Percentiles rank a stretch among this genome's conserved stretches.
Conservation (phyloP, 64 coral and sea anemone species). For the Anthopleura sola region DNA sequence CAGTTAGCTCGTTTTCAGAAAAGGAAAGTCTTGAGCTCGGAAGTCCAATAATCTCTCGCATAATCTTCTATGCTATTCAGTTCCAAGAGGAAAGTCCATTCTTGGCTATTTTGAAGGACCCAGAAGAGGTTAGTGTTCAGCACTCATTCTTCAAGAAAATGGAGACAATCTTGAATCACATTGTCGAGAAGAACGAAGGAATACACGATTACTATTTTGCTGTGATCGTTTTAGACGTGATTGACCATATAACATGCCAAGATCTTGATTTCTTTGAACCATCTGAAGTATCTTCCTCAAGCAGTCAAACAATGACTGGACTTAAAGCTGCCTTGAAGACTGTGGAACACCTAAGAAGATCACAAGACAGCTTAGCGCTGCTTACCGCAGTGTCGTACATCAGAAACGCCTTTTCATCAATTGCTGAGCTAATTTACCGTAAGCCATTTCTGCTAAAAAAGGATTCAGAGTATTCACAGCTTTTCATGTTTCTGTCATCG, state of each 20-base stretch:
- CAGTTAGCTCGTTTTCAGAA: neutral
- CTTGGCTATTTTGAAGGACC: neutral
- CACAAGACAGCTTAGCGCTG: neutral
- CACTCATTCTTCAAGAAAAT: neutral
- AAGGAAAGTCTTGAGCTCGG: neutral
- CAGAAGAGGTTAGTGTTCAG: neutral
- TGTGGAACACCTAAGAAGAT: neutral
- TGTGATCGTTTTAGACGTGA: constrained; percentile 12
- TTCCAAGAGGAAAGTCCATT: neutral
- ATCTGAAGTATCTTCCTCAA: constrained; percentile 35
- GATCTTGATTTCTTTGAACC: neutral
- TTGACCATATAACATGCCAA: constrained; percentile 28
- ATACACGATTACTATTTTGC: neutral
- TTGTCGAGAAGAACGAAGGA: neutral
- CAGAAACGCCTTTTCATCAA: neutral
- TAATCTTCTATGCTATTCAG: neutral
- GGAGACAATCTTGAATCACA: neutral
- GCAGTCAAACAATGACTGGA: constrained; percentile 28
- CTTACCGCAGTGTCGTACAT: neutral
- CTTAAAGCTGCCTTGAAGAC: constrained; percentile 42
- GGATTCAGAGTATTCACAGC: constrained; percentile 12
- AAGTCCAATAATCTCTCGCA: neutral
- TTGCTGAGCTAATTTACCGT: neutral
- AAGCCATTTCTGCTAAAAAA: neutral
- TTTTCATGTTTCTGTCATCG: neutral